Evolutionary conservation across 2,888 invertebrate species (phyloP).

Genomic region (Amblyteles armatorius): DNA sequence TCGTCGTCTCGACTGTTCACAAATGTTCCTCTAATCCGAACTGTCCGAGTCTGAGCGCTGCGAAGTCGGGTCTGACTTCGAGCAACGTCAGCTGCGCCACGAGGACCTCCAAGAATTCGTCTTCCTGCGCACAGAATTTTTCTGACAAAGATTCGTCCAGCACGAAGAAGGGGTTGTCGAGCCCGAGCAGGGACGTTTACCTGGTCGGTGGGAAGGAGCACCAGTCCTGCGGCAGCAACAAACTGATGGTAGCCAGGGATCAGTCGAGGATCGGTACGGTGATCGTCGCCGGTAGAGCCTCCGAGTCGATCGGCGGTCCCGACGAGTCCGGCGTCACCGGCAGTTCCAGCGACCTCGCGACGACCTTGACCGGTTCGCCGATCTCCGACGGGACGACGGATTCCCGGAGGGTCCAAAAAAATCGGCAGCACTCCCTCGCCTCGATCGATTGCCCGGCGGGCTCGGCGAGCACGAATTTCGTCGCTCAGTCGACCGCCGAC

Average conservation of each 20-base stretch:
- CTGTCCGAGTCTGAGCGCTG: slow-evolving; percentile 69
- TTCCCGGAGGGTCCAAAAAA: slow-evolving; percentile 49
- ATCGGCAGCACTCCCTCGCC: slow-evolving; percentile 30
- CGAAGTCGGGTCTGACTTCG: slow-evolving; percentile 41
- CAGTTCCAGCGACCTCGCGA: slow-evolving; percentile 21
- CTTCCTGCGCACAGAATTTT: slow-evolving; percentile 40
- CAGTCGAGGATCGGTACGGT: slow-evolving; percentile 55
- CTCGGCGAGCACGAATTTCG: background rate
- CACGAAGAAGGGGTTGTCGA: slow-evolving; percentile 61
- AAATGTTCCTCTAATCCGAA: slow-evolving; percentile 78
- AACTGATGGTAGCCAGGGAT: slow-evolving; percentile 63
- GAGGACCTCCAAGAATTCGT: slow-evolving; percentile 65
- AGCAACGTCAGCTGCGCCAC: slow-evolving; percentile 68
- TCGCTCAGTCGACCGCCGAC: slow-evolving; percentile 8
- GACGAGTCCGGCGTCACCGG: background rate
- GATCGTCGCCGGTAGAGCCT: slow-evolving; percentile 34
- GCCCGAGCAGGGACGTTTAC: slow-evolving; percentile 52
- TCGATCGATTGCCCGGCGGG: slow-evolving; percentile 10
- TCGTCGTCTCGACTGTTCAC: slow-evolving; percentile 68
- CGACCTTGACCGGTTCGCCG: slow-evolving; percentile 43
- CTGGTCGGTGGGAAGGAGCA: slow-evolving; percentile 33
- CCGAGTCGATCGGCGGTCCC: slow-evolving; percentile 53
- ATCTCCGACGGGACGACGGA: slow-evolving; percentile 66
- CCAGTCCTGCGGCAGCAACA: slow-evolving; percentile 47
- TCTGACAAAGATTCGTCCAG: slow-evolving; percentile 32